Percentiles rank a stretch among this genome's conserved stretches.
Conservation (phyloP, 2,888 invertebrate genomes). For the Lumbricus terrestris region DNA sequence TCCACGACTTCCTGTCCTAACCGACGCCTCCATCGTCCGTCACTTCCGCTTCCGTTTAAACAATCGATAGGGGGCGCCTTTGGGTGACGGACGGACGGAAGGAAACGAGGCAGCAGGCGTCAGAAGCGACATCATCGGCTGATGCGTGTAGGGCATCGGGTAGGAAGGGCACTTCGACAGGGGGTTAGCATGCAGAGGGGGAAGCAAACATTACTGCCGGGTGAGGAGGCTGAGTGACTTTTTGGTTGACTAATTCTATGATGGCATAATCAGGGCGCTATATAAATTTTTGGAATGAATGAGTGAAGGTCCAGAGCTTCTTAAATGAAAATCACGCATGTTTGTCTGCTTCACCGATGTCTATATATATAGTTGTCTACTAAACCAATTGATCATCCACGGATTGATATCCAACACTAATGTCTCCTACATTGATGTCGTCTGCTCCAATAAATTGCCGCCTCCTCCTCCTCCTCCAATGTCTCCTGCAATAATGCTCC, state of each 20-base stretch:
- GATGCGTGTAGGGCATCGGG: background rate
- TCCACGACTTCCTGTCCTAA: background rate
- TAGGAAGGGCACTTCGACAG: background rate
- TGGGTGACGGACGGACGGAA: background rate
- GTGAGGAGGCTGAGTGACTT: background rate
- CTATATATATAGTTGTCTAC: background rate
- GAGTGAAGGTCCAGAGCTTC: background rate
- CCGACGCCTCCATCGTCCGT: conserved; percentile 6
- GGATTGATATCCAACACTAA: no score
- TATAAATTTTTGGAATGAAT: no score
- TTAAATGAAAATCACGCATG: background rate
- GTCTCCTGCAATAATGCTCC: background rate
- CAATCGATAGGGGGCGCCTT: background rate
- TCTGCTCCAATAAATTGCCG: background rate
- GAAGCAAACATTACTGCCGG: background rate
- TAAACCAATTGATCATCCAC: background rate
- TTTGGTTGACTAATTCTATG: background rate
- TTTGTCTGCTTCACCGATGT: background rate
- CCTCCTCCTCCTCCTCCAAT: no score
- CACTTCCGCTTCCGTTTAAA: conserved; percentile 11
- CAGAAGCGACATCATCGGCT: no score
- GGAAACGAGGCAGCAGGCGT: background rate
- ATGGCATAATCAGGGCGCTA: no score
- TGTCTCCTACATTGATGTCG: background rate
- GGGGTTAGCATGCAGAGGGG: no score